Conservation (phyloP, 1,140 invertebrate genomes). For the Cardiocondyla obscurior region DNA sequence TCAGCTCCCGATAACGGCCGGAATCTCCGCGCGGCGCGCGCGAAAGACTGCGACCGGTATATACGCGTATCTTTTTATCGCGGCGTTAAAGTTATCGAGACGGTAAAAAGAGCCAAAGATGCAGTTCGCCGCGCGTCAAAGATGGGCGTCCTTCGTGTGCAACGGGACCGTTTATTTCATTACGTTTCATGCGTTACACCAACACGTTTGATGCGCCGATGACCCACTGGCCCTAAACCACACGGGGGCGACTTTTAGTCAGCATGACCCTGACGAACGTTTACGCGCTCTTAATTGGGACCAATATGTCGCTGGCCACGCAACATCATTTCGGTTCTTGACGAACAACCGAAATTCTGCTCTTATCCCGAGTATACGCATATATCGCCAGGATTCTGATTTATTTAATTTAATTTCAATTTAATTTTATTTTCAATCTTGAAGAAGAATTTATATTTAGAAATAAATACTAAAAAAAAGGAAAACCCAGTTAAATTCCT, state of each 20-base stretch:
- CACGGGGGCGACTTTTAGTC: conserved; percentile 38
- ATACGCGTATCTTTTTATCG: neutral
- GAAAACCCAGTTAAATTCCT: too few relatives aligned
- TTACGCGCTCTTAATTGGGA: conserved; percentile 62
- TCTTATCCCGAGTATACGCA: too few relatives aligned
- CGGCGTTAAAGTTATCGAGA: neutral
- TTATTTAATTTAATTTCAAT: too few relatives aligned
- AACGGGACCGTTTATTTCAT: conserved; percentile 22
- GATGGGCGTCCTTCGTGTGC: conserved; percentile 51
- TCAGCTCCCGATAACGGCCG: conserved; percentile 26
- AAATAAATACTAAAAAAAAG: too few relatives aligned
- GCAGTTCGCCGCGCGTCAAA: neutral
- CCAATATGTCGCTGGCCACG: neutral
- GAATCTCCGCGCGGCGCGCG: too few relatives aligned
- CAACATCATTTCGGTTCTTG: too few relatives aligned
- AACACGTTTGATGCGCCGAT: conserved; percentile 58
- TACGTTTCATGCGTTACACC: conserved; percentile 27
- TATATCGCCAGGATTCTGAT: too few relatives aligned
- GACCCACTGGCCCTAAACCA: conserved; percentile 70
- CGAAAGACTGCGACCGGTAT: neutral
- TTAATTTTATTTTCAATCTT: too few relatives aligned
- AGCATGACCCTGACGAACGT: conserved; percentile 19
- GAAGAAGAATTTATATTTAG: too few relatives aligned
- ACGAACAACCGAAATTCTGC: too few relatives aligned
- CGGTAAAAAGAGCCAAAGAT: neutral